phyloP scores from a whole-genome alignment of 2,888 invertebrate species.

The Melinopterus prodromus region DNA sequence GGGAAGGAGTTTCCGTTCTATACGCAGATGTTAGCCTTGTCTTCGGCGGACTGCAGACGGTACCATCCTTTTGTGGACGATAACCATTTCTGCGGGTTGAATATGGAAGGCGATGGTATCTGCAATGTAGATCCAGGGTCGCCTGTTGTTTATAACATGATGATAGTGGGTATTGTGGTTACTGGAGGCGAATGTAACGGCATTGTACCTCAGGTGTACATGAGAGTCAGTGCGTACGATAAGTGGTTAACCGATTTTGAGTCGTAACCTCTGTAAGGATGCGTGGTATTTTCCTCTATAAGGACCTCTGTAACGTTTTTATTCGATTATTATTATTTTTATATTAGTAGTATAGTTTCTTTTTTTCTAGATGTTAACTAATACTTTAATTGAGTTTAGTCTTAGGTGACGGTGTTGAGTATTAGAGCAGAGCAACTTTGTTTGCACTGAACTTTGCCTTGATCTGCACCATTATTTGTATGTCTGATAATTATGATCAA shows the following conservation, averaged over 20 bases:
- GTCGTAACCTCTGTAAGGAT: too few species aligned
- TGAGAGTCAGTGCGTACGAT: neutral
- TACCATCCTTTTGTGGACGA: neutral
- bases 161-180: slow-evolving; percentile 16
- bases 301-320: too few species aligned
- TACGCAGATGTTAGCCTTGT: neutral
- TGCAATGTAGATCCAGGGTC: neutral
- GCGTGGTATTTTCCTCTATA: too few species aligned
- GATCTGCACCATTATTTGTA: too few species aligned
- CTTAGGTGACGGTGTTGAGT: too few species aligned
- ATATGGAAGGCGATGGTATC: neutral
- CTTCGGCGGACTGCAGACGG: neutral
- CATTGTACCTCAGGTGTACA: slow-evolving; percentile 5
- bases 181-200: slow-evolving; percentile 8
- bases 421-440: too few species aligned
- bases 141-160: neutral
- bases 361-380: too few species aligned
- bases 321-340: too few species aligned
- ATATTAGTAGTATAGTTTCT: too few species aligned
- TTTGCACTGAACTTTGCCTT: too few species aligned
- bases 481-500: too few species aligned
- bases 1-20: neutral
- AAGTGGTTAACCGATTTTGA: slow-evolving; percentile 1
- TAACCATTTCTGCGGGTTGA: neutral
- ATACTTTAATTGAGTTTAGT: too few species aligned